These are phyloP conservation scores for Cryptoblepharus egeriae DNA, from an alignment of 2,797 vertebrate species.

Conservation along the genomic window DNA sequence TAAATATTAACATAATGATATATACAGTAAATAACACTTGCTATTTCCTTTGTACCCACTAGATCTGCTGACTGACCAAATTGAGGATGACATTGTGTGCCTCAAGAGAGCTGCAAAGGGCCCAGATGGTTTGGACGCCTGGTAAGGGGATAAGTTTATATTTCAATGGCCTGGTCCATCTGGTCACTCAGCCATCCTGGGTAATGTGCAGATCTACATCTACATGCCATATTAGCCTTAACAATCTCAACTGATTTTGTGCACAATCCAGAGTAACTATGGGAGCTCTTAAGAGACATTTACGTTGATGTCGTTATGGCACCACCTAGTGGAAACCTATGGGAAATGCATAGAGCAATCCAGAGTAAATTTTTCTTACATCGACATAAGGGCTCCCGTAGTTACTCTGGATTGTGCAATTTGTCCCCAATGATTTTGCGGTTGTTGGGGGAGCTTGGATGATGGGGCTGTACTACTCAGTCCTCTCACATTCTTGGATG, in stretches of 20 bases:
- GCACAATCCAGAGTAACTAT: too few relatives aligned
- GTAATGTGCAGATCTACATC: too few relatives aligned
- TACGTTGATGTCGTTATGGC: too few relatives aligned
- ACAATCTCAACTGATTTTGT: background rate
- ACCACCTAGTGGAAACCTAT: too few relatives aligned
- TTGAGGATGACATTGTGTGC: slow-evolving; percentile 66
- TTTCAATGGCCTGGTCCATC: background rate
- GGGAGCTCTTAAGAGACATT: too few relatives aligned
- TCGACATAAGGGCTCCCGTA: too few relatives aligned
- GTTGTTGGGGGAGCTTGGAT: background rate
- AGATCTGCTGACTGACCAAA: slow-evolving; percentile 64
- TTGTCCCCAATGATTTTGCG: background rate
- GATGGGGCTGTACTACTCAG: background rate
- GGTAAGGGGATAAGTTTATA: slow-evolving; percentile 46
- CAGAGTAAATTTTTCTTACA: too few relatives aligned
- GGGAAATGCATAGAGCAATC: too few relatives aligned
- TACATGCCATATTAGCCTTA: background rate
- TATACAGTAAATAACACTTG: background rate
- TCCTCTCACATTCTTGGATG: background rate
- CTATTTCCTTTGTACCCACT: background rate
- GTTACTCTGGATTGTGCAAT: too few relatives aligned
- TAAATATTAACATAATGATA: too few relatives aligned
- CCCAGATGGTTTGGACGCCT: slow-evolving; percentile 48
- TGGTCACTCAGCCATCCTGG: too few relatives aligned
- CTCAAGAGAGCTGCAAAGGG: slow-evolving; percentile 40